Evolutionary conservation across 1,140 invertebrate genomes (phyloP).

Genomic region (Samia ricini): DNA sequence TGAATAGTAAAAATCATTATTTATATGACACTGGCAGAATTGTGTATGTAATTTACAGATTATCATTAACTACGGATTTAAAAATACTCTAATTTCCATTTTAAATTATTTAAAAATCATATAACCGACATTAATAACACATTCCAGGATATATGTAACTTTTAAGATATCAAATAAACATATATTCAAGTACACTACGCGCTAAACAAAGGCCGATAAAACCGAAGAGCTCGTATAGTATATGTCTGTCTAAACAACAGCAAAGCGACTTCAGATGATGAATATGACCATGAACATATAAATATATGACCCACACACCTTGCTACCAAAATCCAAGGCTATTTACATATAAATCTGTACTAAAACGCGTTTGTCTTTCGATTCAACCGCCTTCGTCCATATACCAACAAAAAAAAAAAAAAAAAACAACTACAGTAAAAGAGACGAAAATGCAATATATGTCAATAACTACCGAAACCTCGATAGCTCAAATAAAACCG

Average conservation of each 20-base stretch:
- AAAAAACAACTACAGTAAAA: neutral
- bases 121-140: too few species aligned
- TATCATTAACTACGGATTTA: too few species aligned
- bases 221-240: constrained; percentile 41
- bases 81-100: too few species aligned
- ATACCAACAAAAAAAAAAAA: neutral
- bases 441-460: neutral
- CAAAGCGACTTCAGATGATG: constrained; percentile 47
- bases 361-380: too few species aligned
- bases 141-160: too few species aligned
- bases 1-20: too few species aligned
- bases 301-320: constrained; percentile 33
- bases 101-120: too few species aligned
- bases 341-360: constrained; percentile 3
- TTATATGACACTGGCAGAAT: too few species aligned
- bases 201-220: constrained; percentile 7
- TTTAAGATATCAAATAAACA: too few species aligned
- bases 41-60: too few species aligned
- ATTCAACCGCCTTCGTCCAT: neutral
- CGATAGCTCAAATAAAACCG: neutral
- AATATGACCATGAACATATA: constrained; percentile 29
- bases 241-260: constrained; percentile 49
- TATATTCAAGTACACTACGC: too few species aligned
- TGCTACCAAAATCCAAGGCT: constrained; percentile 26
- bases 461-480: neutral